These are phyloP conservation scores for Rhogogaster chlorosoma DNA, from an alignment of 2,888 invertebrate genomes.

Conservation along the genomic window DNA sequence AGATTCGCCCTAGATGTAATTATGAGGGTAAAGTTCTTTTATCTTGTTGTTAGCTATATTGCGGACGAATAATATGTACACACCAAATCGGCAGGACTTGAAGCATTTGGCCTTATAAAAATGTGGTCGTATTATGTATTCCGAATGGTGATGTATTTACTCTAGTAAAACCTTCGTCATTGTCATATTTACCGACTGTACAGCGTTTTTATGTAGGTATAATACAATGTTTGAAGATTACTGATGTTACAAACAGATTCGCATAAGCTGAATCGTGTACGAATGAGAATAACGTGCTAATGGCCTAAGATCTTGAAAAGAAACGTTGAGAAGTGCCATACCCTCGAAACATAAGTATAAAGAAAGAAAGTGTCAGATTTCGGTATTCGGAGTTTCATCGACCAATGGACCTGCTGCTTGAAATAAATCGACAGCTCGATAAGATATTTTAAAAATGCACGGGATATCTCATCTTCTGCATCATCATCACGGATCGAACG, in stretches of 20 bases:
- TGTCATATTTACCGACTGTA: background rate
- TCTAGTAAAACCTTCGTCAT: background rate
- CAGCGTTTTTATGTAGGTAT: background rate
- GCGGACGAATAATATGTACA: background rate
- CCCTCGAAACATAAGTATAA: background rate
- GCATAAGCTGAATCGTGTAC: background rate
- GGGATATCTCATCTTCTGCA: constrained; percentile 77
- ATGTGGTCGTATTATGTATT: background rate
- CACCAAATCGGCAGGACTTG: background rate
- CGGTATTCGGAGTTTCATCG: background rate
- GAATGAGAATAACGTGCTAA: background rate
- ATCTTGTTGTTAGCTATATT: too few relatives aligned
- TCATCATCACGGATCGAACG: constrained; percentile 74
- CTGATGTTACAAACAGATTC: background rate
- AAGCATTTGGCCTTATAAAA: background rate
- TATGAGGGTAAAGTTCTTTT: too few relatives aligned
- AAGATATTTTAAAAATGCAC: constrained; percentile 76
- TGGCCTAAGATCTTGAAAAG: background rate
- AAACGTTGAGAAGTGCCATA: background rate
- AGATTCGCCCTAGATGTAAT: too few relatives aligned
- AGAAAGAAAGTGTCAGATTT: background rate
- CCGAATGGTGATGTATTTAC: background rate
- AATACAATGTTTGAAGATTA: background rate
- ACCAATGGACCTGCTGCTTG: background rate
- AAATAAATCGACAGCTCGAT: background rate